A percentile compares a stretch with the other conserved stretches of the same genome.
These are phyloP conservation scores for Anisognathus igniventris DNA, from an alignment of 2,797 vertebrate genomes.

Conservation along the genomic window DNA sequence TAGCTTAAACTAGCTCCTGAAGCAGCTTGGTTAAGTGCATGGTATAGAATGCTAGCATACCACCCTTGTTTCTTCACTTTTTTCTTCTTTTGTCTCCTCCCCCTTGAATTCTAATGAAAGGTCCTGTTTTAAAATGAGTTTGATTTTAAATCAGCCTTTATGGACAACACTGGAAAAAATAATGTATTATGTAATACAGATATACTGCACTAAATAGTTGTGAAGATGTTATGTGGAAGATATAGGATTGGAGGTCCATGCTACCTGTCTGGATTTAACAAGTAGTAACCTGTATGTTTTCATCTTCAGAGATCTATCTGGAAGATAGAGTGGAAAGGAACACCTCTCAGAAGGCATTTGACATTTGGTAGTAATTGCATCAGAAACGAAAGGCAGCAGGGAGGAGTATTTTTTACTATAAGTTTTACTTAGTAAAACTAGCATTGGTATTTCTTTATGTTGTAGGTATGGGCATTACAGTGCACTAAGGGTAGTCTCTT, in stretches of 20 bases:
- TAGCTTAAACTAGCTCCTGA: background rate
- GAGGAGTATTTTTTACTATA: background rate
- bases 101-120: background rate
- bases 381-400: background rate
- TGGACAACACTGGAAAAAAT: background rate
- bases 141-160: background rate
- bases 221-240: background rate
- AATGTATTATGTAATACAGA: background rate
- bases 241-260: background rate
- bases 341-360: background rate
- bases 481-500: fast-evolving
- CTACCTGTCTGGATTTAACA: background rate
- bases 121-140: background rate
- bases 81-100: background rate
- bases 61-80: background rate
- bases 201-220: background rate
- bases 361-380: background rate
- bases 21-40: background rate
- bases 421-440: background rate
- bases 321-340: background rate
- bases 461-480: background rate
- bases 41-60: background rate
- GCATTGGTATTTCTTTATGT: background rate
- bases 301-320: background rate
- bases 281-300: background rate